phyloP scores from a whole-genome alignment of 64 coral and sea anemone genomes.

The Pocillopora damicornis region DNA sequence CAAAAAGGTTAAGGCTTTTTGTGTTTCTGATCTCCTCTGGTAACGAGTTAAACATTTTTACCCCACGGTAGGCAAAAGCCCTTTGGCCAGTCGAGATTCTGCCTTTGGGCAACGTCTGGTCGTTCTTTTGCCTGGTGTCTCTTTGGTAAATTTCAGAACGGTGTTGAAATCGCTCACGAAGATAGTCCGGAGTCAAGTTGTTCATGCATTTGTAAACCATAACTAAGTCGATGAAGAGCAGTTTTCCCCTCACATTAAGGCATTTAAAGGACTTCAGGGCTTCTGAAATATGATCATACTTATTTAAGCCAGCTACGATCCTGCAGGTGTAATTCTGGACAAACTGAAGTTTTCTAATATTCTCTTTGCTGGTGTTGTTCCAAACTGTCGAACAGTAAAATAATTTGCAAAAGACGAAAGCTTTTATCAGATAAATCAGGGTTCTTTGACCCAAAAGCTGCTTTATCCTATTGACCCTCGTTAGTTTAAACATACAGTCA shows the following conservation, averaged over 20 bases:
- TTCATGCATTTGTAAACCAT: constrained; percentile 34
- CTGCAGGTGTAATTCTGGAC: background rate
- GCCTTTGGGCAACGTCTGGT: constrained; percentile 10
- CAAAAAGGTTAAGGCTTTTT: too few relatives aligned
- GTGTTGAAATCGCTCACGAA: background rate
- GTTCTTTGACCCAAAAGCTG: background rate
- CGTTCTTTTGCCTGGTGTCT: constrained; percentile 14
- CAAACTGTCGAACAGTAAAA: background rate
- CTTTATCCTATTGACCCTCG: background rate
- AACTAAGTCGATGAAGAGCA: constrained; percentile 6
- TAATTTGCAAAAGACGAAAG: background rate
- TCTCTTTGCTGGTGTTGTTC: background rate
- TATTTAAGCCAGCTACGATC: background rate
- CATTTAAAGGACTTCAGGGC: constrained; percentile 48
- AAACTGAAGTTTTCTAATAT: background rate
- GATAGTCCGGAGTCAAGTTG: background rate
- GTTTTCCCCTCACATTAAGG: constrained; percentile 34
- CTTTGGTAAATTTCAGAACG: background rate
- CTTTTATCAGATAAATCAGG: background rate
- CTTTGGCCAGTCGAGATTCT: constrained; percentile 44
- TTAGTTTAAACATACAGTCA: too few relatives aligned
- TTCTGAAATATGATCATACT: constrained; percentile 20
- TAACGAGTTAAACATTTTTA: background rate
- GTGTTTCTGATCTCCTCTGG: too few relatives aligned
- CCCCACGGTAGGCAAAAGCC: constrained; percentile 42